Evolutionary conservation across 2,888 invertebrate genomes (phyloP).

Genomic region (Drosophila paranaensis): DNA sequence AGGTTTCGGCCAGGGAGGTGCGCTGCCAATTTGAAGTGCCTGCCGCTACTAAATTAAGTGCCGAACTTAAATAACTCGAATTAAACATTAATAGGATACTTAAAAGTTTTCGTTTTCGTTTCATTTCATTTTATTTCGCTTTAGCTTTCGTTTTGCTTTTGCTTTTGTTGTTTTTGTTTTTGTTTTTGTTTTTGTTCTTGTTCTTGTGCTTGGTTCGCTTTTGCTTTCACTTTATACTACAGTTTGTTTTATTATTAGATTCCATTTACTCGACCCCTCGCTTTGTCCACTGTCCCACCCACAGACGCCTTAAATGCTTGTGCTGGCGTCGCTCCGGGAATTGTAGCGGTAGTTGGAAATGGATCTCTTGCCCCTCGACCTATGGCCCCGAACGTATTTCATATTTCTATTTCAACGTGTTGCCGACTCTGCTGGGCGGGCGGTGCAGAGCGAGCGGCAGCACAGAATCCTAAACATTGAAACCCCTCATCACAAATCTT

Average conservation of each 20-base stretch:
- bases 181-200: neutral
- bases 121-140: constrained; percentile 36
- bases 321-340: constrained; percentile 29
- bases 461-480: constrained; percentile 16
- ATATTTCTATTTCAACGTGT: constrained; percentile 37
- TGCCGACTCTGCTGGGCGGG: neutral
- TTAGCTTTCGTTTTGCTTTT: constrained; percentile 12
- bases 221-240: constrained; percentile 13
- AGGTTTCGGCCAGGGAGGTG: neutral
- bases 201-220: neutral
- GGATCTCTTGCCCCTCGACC: constrained; percentile 31
- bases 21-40: constrained; percentile 42
- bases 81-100: constrained; percentile 80
- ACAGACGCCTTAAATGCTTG: neutral
- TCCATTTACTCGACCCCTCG: constrained; percentile 31
- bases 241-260: constrained; percentile 57
- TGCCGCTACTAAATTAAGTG: constrained; percentile 72
- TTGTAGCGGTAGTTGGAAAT: constrained; percentile 33
- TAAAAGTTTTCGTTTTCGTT: constrained; percentile 70
- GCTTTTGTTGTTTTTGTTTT: neutral
- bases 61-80: constrained; percentile 79
- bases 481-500: constrained; percentile 1
- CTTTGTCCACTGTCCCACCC: neutral
- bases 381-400: constrained; percentile 33
- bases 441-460: neutral